Base-by-base conservation (phyloP, 2,888 invertebrate species). In the Leptothorax acervorum region DNA sequence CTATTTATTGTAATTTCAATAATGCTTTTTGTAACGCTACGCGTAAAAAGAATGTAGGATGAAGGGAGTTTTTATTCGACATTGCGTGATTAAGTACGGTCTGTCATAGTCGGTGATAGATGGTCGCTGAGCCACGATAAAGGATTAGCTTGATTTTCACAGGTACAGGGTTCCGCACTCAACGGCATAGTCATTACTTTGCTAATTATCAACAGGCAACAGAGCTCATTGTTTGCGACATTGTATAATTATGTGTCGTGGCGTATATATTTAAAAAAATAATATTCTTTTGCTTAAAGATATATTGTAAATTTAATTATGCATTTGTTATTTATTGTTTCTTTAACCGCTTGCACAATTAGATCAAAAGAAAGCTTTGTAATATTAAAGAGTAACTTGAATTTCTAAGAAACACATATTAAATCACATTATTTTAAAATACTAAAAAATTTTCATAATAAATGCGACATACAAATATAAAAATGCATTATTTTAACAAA, bases 151-250 rank as follows among this genome's bases (percentile, higher is more conserved):
- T 68, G 88, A 88, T 85, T 88, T 88, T 86, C 79, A 73, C 79
- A 35, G 70, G 35, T 86, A 88, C 88, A 88, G 86, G 84, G 85
- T 88, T 88, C 83, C 76, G 88, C 88, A 88, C 88, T 88, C 82
- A 88, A 63, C 55, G 35, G 70, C 51, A 71, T 62, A 71, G 76
- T 85, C 86, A 84, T 88, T 88, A 88, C 83, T 88, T 74, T 42
- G 31, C 2, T 81, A 81, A 81, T 79, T 79, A 79, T 81, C 48
- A 81, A 62, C 79, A 73, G 73, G 48, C 79, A 81, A 71, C 68
- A n/a, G 45, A 45, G 70, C 73, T 79, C 73, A 81, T 81, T 81
- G 79, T 81, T 60, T 39, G 28, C 73, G 73, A 73, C 60, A 73
- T 79, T 71, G 55, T 79, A 60, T 79, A 60, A 79, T 79, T 71